A percentile compares a stretch with the other conserved stretches of the same genome.
phyloP scores from a whole-genome alignment of 2,888 invertebrate species.

The Lepas anatifera region DNA sequence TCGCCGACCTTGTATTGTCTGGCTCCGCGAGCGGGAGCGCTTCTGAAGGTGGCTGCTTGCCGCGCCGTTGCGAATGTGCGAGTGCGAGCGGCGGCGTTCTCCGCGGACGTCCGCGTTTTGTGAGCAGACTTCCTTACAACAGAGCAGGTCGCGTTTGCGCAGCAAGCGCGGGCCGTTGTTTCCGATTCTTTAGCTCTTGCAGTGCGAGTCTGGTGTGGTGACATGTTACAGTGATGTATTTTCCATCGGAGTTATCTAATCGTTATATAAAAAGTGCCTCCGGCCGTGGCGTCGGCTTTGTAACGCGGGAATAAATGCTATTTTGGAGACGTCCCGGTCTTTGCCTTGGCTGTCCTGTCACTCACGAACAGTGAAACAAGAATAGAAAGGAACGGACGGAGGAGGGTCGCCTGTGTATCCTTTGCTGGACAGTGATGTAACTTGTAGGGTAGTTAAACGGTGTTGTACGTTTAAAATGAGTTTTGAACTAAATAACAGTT shows the following conservation, averaged over 20 bases:
- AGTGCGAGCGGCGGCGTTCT: not conserved
- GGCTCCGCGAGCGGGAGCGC: not conserved
- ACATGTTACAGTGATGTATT: slow-evolving; percentile 12
- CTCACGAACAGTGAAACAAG: too few species aligned
- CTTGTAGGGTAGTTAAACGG: too few species aligned
- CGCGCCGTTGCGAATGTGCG: too few species aligned
- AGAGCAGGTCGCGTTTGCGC: not conserved
- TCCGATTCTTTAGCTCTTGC: not conserved
- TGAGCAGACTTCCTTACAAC: not conserved
- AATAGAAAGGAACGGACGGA: too few species aligned
- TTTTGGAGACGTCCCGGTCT: slow-evolving; percentile 8
- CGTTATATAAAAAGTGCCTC: slow-evolving; percentile 12
- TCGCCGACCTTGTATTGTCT: not conserved
- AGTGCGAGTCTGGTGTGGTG: not conserved
- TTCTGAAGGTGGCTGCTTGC: not conserved
- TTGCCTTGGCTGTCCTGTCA: too few species aligned
- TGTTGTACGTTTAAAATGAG: too few species aligned
- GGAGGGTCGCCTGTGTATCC: too few species aligned
- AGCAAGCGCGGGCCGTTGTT: not conserved
- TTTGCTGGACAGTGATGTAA: too few species aligned
- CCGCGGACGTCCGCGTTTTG: not conserved
- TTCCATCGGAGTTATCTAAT: slow-evolving; percentile 11
- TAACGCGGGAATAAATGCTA: slow-evolving; percentile 12
- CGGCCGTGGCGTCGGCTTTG: not conserved
- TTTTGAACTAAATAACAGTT: too few species aligned